Evolutionary conservation across 2,113 vertebrate genomes (phyloP).

Genomic region (Poecilia latipinna): DNA sequence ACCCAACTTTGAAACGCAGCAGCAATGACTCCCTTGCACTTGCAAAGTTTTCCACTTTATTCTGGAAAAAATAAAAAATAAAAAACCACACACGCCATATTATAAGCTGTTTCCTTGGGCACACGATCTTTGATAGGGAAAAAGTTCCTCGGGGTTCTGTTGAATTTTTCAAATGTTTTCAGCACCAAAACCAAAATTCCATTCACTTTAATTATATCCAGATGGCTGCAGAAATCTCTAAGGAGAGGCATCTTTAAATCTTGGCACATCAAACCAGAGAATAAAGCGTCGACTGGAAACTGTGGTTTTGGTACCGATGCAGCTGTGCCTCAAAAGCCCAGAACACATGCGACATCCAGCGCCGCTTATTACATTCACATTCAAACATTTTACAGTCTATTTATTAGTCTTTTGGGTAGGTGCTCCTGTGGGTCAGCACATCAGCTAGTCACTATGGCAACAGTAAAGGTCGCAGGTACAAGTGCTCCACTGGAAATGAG

Average conservation of each 20-base stretch:
- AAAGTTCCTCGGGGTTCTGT: not conserved
- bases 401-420: slow-evolving; percentile 13
- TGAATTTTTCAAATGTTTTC: not conserved
- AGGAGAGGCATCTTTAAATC: slow-evolving; percentile 14
- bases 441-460: slow-evolving; percentile 1
- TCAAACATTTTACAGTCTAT: slow-evolving; percentile 22
- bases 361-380: slow-evolving; percentile 2
- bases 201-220: not conserved
- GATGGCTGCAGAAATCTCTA: slow-evolving; percentile 3
- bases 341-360: not conserved
- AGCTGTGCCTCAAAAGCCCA: not conserved
- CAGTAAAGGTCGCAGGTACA: not conserved
- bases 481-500: not conserved
- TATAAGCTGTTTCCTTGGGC: not conserved
- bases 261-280: slow-evolving; percentile 2
- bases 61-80: not conserved
- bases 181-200: not conserved
- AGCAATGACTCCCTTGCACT: not conserved
- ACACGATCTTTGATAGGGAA: not conserved
- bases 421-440: slow-evolving; percentile 5
- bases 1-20: slow-evolving; percentile 5
- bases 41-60: slow-evolving; percentile 4
- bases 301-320: not conserved
- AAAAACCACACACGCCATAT: not conserved
- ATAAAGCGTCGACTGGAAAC: not conserved